phyloP scores from a whole-genome alignment of 2,113 vertebrate genomes.

The Hemibagrus wyckioides region DNA sequence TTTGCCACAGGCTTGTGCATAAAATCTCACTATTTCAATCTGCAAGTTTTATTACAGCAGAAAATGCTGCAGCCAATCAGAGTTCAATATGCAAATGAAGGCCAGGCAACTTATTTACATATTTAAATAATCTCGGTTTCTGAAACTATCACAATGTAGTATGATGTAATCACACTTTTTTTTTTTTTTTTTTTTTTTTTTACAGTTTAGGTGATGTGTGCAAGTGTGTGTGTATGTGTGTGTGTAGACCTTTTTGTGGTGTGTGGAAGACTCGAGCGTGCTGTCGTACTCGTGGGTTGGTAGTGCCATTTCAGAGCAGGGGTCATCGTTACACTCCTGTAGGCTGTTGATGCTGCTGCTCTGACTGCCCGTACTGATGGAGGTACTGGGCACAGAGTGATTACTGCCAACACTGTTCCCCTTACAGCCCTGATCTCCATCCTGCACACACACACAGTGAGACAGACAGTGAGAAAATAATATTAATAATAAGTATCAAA shows the following conservation, averaged over 20 bases:
- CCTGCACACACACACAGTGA: slow-evolving; percentile 69
- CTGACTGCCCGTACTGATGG: slow-evolving; percentile 94
- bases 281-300: slow-evolving; percentile 83
- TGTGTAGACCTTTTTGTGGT: slow-evolving; percentile 83
- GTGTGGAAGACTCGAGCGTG: slow-evolving; percentile 82
- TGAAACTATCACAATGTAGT: neutral
- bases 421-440: slow-evolving; percentile 90
- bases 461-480: neutral
- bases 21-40: neutral
- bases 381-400: slow-evolving; percentile 94
- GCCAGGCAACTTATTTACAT: neutral
- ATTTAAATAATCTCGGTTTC: neutral
- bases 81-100: neutral
- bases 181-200: neutral
- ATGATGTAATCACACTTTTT: neutral
- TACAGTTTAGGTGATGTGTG: neutral
- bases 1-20: neutral
- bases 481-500: too few relatives aligned
- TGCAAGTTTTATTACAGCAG: neutral
- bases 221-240: slow-evolving; percentile 18
- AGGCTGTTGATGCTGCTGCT: slow-evolving; percentile 98
- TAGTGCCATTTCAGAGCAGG: slow-evolving; percentile 84
- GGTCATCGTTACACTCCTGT: slow-evolving; percentile 93
- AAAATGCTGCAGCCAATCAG: neutral
- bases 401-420: slow-evolving; percentile 97